Base-by-base conservation (phyloP, 2,113 vertebrate genomes). In the Lamprotornis superbus region DNA sequence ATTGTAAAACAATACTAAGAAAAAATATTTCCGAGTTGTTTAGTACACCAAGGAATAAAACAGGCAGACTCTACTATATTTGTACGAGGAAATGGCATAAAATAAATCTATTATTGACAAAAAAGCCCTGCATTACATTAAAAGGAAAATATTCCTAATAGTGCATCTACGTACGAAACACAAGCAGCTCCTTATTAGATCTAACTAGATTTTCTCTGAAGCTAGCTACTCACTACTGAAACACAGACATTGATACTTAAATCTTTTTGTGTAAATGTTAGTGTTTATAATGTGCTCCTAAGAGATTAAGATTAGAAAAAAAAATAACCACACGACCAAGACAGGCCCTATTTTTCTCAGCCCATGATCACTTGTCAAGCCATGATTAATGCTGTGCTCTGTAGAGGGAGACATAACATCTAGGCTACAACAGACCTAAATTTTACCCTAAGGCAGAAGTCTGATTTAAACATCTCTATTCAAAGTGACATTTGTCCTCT, bases 381-480 rank as follows among this genome's bases (percentile, higher is more conserved):
- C 93, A 94, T 98, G 98, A 98, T 98, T 98, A 98, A 98, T 97
- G 95, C 97, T 96, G 96, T 94, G 97, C 97, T 98, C 98, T 98
- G 97, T 97, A 98, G 98, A 98, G 97, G 96, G 97, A 98, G 98
- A 97, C 98, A 98, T 98, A 98, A 98, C 96, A 98, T 97, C 98
- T 95, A 94, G 97, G 97, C 97, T 98, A 98, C 96, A 98, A 97
- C 90, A 96, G 97, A 98, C 98, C 98, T 97, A 98, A 98, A 98
- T 98, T 98, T 98, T 96, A 98, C 97, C 98, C 98, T 97, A 77
- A 97, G 98, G 98, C 98, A 98, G 95, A 97, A 98, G 97, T 98
- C 98, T 98, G 98, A 98, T 98, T 98, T 98, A 98, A 98, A 98
- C 98, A 98, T 98, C 98, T 98, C 97, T 98, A 97, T 98, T 98